Conservation (phyloP, 2,888 invertebrate species). For the Myopa testacea region DNA sequence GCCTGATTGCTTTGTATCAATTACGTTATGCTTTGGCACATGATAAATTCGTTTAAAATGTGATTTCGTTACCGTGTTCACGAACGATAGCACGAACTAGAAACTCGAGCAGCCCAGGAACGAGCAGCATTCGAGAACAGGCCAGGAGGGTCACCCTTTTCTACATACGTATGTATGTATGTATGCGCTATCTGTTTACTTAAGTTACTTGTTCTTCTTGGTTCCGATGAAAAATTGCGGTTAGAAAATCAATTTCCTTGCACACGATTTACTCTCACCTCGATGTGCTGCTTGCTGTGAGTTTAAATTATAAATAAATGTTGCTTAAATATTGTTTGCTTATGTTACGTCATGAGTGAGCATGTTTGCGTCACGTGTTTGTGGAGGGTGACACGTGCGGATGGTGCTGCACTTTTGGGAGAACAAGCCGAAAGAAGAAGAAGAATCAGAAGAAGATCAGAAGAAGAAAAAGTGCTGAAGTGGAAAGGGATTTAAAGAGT, state of each 20-base stretch:
- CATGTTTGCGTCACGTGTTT: conserved; percentile 14
- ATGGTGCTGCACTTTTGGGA: background rate
- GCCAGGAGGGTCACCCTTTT: background rate
- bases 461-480: no score
- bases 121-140: background rate
- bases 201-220: background rate
- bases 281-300: background rate
- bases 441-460: no score
- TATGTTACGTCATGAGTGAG: background rate
- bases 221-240: conserved; percentile 24
- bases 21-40: conserved; percentile 61
- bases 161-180: background rate
- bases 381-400: background rate
- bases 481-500: no score
- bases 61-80: conserved; percentile 31
- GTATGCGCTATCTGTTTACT: no score
- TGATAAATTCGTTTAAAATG: conserved; percentile 54
- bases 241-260: conserved; percentile 24
- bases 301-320: conserved; percentile 19
- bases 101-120: background rate
- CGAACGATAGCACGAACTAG: background rate
- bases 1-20: conserved; percentile 61
- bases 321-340: background rate
- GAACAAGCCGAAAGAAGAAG: background rate
- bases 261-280: background rate